Evolutionary conservation across 2,888 invertebrate genomes (phyloP).

Genomic region (Norana najaformis): DNA sequence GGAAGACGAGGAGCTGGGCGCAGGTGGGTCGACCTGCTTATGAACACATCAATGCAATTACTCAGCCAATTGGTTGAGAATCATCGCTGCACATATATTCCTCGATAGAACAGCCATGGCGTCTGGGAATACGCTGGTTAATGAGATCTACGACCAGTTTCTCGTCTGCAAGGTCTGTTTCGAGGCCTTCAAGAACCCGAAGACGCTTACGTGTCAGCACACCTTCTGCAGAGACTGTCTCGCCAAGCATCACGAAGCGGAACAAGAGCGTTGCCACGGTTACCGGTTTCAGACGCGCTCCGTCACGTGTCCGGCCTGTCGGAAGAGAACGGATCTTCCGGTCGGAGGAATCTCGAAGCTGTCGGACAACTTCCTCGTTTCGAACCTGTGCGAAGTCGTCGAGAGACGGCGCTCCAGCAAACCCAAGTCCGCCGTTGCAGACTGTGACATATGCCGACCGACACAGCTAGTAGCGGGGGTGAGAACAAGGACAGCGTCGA

Average conservation of each 20-base stretch:
- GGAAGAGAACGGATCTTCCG: slow-evolving; percentile 59
- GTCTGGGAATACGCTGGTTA: slow-evolving; percentile 54
- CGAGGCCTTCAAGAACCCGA: slow-evolving; percentile 58
- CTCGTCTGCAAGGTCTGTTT: slow-evolving; percentile 60
- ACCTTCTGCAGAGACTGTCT: slow-evolving; percentile 60
- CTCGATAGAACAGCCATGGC: slow-evolving; percentile 47
- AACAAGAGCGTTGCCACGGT: slow-evolving; percentile 48
- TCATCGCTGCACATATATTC: not conserved
- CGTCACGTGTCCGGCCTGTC: slow-evolving; percentile 59
- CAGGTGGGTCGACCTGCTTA: not conserved
- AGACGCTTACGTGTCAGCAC: slow-evolving; percentile 59
- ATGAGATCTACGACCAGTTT: slow-evolving; percentile 61
- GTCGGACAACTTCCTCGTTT: slow-evolving; percentile 60
- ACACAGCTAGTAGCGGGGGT: not conserved
- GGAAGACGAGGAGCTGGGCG: not conserved
- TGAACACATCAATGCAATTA: not conserved
- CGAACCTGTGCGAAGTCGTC: slow-evolving; percentile 56
- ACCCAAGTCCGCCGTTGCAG: not conserved
- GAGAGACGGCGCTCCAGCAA: not conserved
- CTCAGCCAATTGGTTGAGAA: not conserved
- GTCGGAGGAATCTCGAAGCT: slow-evolving; percentile 57
- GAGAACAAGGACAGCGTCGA: not conserved
- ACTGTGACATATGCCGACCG: slow-evolving; percentile 31
- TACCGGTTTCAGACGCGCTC: slow-evolving; percentile 49
- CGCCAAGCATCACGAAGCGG: slow-evolving; percentile 57